Evolutionary conservation across 2,113 vertebrate genomes (phyloP), one percentile per base, ranked within the genome.

Genomic region (Diadophis punctatus): DNA sequence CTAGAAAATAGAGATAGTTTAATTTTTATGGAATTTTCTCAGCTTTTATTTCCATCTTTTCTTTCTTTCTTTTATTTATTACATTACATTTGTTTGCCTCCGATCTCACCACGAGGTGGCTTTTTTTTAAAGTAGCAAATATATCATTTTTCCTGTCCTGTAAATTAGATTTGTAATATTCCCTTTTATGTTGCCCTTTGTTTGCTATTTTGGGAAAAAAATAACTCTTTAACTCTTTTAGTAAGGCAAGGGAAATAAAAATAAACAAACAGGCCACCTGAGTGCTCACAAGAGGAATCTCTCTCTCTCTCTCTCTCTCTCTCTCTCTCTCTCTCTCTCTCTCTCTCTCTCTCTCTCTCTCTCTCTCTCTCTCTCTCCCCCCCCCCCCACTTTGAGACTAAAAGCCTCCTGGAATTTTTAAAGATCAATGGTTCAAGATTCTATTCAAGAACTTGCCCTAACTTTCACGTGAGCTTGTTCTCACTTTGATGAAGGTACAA

Each of bases 401-500:
- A 46, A 88, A 46, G 8, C 52, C 2, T 52, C 20, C 3, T 1
- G 51, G 74, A 25, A 20, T 1, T 93, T 49, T 91, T 25, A 56
- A 84, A 87, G 8, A 60, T 68, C 53, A 87, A 1, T 34, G 58
- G 1, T 74, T 90, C 92, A 88, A 92, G 51, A 8, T 93, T 86
- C 92, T 16, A 90, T 87, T 90, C 55, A 88, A 39, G 48, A 18
- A 87, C 0, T 10, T 91, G 58, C 91, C 93, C 87, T 55, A 30
- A 0, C 80, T 90, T 93, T 74, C 56, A 84, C 22, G 18, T 91
- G 30, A 60, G 90, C 52, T 91, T 91, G 90, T 85, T 89, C 48
- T 91, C 86, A 27, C 90, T 93, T 91, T 89, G 93, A 91, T 85
- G 91, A 68, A 43, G 14, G 14, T 89, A 49, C 63, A 89, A 93